Evolutionary conservation across 2,797 vertebrate genomes (phyloP), one percentile per base, ranked within the genome.

Genomic region (Spatula clypeata): DNA sequence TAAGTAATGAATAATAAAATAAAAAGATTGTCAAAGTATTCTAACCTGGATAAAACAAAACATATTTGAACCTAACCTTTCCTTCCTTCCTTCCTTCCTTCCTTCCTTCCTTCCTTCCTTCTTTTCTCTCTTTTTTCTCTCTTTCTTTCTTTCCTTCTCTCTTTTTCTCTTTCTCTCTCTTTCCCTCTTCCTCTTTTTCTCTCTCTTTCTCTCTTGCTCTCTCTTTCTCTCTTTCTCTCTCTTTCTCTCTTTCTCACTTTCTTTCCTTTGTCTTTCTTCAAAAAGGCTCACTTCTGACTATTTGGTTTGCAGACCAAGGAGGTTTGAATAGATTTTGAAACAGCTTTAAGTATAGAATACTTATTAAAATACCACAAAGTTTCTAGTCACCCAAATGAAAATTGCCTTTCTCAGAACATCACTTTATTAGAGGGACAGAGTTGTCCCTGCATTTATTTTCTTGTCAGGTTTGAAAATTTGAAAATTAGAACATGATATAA

Each of bases 311-410:
- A 76, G 82, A 57, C 51, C 8, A n/a, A 75, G 23, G 60, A 45
- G 1, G 4, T 81, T 75, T 72, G 11, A 95, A 85, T 81, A 91
- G n/a, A n/a, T 3, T 85, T 79, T 77, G 81, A 87, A 83, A 58
- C 15, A 88, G 29, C 26, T 89, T 70, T 72, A 54, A n/a, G 18
- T 62, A 70, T 11, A 75, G 40, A 70, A 57, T 80, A 73, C 84
- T 94, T 92, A 86, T 85, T 91, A 71, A 93, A 93, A 79, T 9
- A 69, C 66, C 12, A 64, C 2, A 66, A 96, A 86, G 12, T 91
- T 93, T 79, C 29, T 88, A 84, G 20, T 31, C 12, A 84, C 20
- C 20, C 13, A 79, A 70, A 73, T 16, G 20, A 79, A 88, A 66
- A 82, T 40, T 53, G 9, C 4, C 9, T 82, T 95, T 54, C 47